A percentile compares a stretch with the other conserved stretches of the same genome.
These are phyloP conservation scores for Heliconius nattereri DNA, from an alignment of 1,140 invertebrate species.

Conservation along the genomic window DNA sequence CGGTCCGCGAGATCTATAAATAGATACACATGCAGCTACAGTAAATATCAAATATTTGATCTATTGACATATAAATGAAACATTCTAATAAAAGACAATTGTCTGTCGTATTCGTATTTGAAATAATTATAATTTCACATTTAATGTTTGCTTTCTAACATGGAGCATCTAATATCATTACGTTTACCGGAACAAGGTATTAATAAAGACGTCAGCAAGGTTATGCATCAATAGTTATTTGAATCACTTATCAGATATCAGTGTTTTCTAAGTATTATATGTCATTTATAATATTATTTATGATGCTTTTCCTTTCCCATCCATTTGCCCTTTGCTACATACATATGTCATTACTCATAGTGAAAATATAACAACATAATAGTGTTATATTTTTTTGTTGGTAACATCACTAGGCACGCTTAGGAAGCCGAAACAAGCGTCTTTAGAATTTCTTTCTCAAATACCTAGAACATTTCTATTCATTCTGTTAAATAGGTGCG, in stretches of 20 bases:
- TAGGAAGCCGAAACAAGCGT: not conserved
- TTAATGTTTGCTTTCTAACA: not conserved
- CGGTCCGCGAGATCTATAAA: not conserved
- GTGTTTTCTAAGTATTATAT: slow-evolving; percentile 1
- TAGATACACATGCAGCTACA: not conserved
- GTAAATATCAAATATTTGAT: not conserved
- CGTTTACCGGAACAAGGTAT: not conserved
- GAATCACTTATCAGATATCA: not conserved
- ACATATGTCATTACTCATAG: not conserved
- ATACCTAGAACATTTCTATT: not conserved
- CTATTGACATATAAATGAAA: not conserved
- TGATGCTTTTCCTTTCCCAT: not conserved
- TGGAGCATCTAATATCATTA: not conserved
- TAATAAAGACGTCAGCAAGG: not conserved
- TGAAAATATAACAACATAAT: not conserved
- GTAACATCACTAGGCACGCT: not conserved
- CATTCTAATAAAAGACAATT: not conserved
- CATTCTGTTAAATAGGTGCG: not conserved
- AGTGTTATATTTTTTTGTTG: not conserved
- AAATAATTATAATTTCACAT: not conserved
- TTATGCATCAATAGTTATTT: slow-evolving; percentile 1
- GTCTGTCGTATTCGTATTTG: too few species aligned
- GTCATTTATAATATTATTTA: not conserved
- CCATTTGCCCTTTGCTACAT: not conserved
- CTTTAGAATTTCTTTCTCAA: not conserved